Evolutionary conservation across 2,888 invertebrate species (phyloP), one percentile per base, ranked within the genome.

Genomic region (Argyra leucocephala): DNA sequence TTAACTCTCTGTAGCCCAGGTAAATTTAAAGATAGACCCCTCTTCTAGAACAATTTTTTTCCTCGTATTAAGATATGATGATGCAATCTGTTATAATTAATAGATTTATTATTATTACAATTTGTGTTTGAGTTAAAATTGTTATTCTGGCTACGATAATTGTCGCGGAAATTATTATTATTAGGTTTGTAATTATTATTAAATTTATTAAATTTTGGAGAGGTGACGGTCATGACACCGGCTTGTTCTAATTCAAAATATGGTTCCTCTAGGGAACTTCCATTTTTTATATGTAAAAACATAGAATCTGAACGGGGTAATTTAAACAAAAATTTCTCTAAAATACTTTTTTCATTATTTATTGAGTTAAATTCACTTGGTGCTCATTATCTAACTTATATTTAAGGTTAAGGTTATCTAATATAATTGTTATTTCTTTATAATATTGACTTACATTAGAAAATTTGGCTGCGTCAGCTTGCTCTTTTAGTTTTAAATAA

Each of bases 331-430:
- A 64, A 61, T 23, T 61, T 64, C 48, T 48, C 61, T 48, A 64
- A 36, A 22, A 64, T 64, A 59, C 36, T 59, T 22, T 64, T 31
- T 59, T 64, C 64, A 36, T 60, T 63, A n/a, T 63, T 57, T 21
- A 2, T 26, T 3, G 31, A 3, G n/a, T 63, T 58, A 26, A 63
- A 63, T 59, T 64, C 64, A 2, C 18, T 22, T 10, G 58, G 64
- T 18, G 15, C 10, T 3, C 48, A n/a, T 2, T 7, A n/a, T 64
- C 64, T 57, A 64, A 48, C 9, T n/a, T 48, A 61, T 64, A 64
- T 24, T 64, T 64, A 18, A 64, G 15, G 57, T 64, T 64, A 18
- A 64, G 18, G 22, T 64, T 64, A 64, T 64, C 64, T 61, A 64
- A 61, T 60, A 61, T 48, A 18, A 23, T 21, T 26, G 21, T 24